phyloP scores from a whole-genome alignment of 2,888 invertebrate genomes.

The Diarsia rubi region DNA sequence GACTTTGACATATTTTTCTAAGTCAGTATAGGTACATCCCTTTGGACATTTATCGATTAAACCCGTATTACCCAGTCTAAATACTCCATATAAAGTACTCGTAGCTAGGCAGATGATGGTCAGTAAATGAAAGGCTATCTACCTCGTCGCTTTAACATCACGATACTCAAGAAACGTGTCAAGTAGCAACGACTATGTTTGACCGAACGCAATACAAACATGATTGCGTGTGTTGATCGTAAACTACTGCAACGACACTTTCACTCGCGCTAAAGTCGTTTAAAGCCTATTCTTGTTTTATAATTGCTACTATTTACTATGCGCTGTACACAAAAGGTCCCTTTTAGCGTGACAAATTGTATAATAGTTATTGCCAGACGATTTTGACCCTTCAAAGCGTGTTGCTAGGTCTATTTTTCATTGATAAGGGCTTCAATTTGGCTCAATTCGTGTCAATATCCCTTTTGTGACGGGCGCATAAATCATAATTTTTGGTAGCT shows the following conservation, averaged over 20 bases:
- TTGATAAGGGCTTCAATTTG: neutral
- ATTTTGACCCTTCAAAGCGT: slow-evolving; percentile 12
- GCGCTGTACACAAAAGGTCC: neutral
- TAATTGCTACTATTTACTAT: neutral
- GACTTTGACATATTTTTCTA: too few relatives aligned
- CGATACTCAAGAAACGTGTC: neutral
- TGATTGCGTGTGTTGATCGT: slow-evolving; percentile 3
- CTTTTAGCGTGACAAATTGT: slow-evolving; percentile 7
- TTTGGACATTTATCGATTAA: too few relatives aligned
- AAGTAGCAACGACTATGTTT: slow-evolving; percentile 2
- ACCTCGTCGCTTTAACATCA: too few relatives aligned
- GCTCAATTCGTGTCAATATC: slow-evolving; percentile 34
- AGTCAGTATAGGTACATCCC: too few relatives aligned
- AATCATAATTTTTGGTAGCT: slow-evolving; percentile 51
- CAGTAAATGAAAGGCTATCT: too few relatives aligned
- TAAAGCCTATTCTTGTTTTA: slow-evolving; percentile 3
- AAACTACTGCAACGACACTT: neutral
- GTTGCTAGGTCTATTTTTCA: slow-evolving; percentile 16
- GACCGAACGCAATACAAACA: slow-evolving; percentile 8
- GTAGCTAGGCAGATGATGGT: too few relatives aligned
- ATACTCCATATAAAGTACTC: too few relatives aligned
- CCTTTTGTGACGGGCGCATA: slow-evolving; percentile 41
- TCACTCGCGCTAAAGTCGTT: slow-evolving; percentile 14
- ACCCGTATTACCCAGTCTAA: too few relatives aligned
- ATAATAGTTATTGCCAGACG: neutral